Percentiles rank a stretch among this genome's conserved stretches.
phyloP scores from a whole-genome alignment of 1,140 invertebrate species.

The Drosophila virilis region DNA sequence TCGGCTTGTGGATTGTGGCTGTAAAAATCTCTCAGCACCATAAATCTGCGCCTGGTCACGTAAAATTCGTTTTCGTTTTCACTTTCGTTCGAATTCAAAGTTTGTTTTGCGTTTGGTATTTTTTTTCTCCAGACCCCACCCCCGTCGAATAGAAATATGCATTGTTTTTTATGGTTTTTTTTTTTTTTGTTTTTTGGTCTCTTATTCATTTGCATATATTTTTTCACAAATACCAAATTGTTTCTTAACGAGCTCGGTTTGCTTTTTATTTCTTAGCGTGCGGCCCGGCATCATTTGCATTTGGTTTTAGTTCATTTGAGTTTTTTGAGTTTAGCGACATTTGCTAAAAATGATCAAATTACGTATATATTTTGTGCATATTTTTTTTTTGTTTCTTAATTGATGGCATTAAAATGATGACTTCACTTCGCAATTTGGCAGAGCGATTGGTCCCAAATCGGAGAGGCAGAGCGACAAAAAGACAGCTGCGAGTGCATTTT shows the following conservation, averaged over 20 bases:
- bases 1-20: slow-evolving; percentile 18
- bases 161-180: background rate
- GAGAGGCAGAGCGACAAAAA: background rate
- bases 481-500: slow-evolving; percentile 2
- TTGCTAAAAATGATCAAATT: slow-evolving; percentile 4
- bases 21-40: slow-evolving; percentile 28
- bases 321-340: slow-evolving; percentile 13
- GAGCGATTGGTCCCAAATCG: background rate
- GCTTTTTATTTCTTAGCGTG: background rate
- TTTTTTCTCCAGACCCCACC: background rate
- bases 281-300: slow-evolving; percentile 29
- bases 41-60: slow-evolving; percentile 64
- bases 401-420: slow-evolving; percentile 32
- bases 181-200: slow-evolving; percentile 8
- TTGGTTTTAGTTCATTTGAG: slow-evolving; percentile 20
- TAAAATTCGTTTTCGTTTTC: slow-evolving; percentile 62
- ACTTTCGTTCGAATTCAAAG: slow-evolving; percentile 58
- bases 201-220: slow-evolving; percentile 11
- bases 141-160: slow-evolving; percentile 12
- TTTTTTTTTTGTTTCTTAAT: background rate
- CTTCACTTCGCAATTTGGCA: slow-evolving; percentile 14
- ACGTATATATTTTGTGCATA: slow-evolving; percentile 5
- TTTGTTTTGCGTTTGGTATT: slow-evolving; percentile 25
- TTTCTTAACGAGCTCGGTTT: slow-evolving; percentile 28
- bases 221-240: slow-evolving; percentile 37